phyloP scores from a whole-genome alignment of 2,113 vertebrate genomes.

The Corythoichthys haematopterus region DNA sequence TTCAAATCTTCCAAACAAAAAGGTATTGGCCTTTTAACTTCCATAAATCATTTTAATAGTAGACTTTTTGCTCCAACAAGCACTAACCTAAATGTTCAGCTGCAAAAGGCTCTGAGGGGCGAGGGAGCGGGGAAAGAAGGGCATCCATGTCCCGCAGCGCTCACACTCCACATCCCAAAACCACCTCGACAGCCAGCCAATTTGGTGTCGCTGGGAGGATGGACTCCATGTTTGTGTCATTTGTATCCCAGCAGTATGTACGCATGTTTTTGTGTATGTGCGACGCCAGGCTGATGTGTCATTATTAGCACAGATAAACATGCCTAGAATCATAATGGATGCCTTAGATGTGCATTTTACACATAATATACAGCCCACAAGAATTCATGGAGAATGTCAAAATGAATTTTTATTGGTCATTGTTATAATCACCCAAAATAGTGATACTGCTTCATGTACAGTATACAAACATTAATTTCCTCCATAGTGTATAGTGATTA shows the following conservation, averaged over 20 bases:
- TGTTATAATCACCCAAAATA: no score
- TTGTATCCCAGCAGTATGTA: slow-evolving; percentile 18
- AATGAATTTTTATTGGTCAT: neutral
- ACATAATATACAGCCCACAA: no score
- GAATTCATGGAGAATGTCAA: no score
- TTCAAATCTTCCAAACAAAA: neutral
- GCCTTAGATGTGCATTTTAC: neutral
- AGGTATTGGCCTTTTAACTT: neutral
- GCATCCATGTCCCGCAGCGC: slow-evolving; percentile 45
- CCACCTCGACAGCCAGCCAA: slow-evolving; percentile 48
- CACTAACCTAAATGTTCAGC: slow-evolving; percentile 19
- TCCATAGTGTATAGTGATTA: no score
- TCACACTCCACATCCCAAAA: slow-evolving; percentile 46
- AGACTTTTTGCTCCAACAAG: slow-evolving; percentile 10
- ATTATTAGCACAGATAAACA: slow-evolving; percentile 19
- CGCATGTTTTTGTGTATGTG: neutral
- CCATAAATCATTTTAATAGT: slow-evolving; percentile 6
- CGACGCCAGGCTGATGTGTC: slow-evolving; percentile 8
- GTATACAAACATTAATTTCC: no score
- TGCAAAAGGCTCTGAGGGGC: slow-evolving; percentile 10
- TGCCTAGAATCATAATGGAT: neutral
- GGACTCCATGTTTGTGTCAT: slow-evolving; percentile 20
- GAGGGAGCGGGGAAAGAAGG: slow-evolving; percentile 28
- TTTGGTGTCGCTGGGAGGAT: slow-evolving; percentile 45
- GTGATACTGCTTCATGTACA: no score